Evolutionary conservation across 2,797 vertebrate genomes (phyloP).

Genomic region (Aldrovandia affinis): DNA sequence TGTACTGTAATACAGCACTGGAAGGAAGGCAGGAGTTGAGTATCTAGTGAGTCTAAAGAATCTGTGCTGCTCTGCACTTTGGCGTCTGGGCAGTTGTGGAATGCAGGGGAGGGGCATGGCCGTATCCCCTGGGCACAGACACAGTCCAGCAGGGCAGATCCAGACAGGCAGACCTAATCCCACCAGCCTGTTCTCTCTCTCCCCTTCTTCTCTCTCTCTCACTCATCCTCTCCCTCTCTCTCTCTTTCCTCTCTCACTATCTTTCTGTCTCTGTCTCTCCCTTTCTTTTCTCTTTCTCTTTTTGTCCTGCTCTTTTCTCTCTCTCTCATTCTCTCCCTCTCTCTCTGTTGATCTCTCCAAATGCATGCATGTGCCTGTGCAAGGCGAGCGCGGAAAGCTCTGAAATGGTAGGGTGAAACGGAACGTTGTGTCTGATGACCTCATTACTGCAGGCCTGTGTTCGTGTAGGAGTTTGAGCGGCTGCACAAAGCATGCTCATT

Average conservation of each 20-base stretch:
- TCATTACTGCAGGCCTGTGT: slow-evolving; percentile 54
- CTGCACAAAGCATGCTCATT: background rate
- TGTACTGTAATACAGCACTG: too few relatives aligned
- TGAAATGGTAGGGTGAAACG: slow-evolving; percentile 67
- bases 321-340: background rate
- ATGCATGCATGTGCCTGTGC: background rate
- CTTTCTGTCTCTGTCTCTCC: too few relatives aligned
- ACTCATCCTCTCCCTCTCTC: too few relatives aligned
- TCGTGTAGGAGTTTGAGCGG: background rate
- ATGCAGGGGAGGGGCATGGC: background rate
- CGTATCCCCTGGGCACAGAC: background rate
- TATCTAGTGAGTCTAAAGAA: too few relatives aligned
- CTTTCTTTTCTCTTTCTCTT: too few relatives aligned
- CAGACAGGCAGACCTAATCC: background rate
- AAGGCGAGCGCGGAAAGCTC: slow-evolving; percentile 59
- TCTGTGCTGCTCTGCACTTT: background rate
- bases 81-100: background rate
- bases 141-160: background rate
- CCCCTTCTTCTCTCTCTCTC: too few relatives aligned
- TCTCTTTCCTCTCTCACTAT: too few relatives aligned
- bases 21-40: too few relatives aligned
- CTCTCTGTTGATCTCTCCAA: background rate
- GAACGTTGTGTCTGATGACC: slow-evolving; percentile 66
- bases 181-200: too few relatives aligned
- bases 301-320: too few relatives aligned